Conservation (phyloP, 30 jellyfish, hydroid and myxozoan genomes). For the Cassiopea xamachana region DNA sequence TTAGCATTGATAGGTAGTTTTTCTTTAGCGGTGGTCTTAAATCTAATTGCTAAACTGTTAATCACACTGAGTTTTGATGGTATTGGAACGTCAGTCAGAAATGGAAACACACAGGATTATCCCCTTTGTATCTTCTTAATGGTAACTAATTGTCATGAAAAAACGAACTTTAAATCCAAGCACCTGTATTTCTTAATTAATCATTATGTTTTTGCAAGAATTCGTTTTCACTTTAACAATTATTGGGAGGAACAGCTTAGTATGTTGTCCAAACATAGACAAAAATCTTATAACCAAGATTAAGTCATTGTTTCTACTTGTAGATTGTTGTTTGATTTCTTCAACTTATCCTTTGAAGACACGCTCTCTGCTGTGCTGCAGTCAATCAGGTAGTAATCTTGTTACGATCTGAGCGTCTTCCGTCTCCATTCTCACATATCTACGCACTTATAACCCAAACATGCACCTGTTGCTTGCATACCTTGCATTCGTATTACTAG, state of each 20-base stretch:
- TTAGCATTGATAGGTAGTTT: background rate
- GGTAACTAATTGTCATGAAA: slow-evolving; percentile 16
- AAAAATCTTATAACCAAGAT: slow-evolving; percentile 10
- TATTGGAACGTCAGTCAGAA: background rate
- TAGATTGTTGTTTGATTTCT: slow-evolving; percentile 42
- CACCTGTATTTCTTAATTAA: slow-evolving; percentile 26
- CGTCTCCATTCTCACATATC: slow-evolving; percentile 21
- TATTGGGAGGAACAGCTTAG: slow-evolving; percentile 27
- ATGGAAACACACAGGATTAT: slow-evolving; percentile 22
- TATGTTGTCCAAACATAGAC: slow-evolving; percentile 8
- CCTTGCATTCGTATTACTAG: background rate
- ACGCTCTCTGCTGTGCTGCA: slow-evolving; percentile 24
- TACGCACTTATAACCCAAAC: background rate
- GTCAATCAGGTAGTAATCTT: slow-evolving; percentile 23
- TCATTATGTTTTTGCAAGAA: slow-evolving; percentile 4
- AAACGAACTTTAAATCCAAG: background rate
- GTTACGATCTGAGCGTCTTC: slow-evolving; percentile 12
- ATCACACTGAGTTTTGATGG: background rate
- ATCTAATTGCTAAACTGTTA: background rate
- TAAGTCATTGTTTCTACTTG: slow-evolving; percentile 2
- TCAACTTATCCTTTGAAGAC: background rate
- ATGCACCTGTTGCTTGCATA: slow-evolving; percentile 8
- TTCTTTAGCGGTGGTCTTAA: background rate
- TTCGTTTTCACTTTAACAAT: background rate
- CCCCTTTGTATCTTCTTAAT: slow-evolving; percentile 45